phyloP scores from a whole-genome alignment of 1,140 invertebrate genomes.

The Leucophenga varia region DNA sequence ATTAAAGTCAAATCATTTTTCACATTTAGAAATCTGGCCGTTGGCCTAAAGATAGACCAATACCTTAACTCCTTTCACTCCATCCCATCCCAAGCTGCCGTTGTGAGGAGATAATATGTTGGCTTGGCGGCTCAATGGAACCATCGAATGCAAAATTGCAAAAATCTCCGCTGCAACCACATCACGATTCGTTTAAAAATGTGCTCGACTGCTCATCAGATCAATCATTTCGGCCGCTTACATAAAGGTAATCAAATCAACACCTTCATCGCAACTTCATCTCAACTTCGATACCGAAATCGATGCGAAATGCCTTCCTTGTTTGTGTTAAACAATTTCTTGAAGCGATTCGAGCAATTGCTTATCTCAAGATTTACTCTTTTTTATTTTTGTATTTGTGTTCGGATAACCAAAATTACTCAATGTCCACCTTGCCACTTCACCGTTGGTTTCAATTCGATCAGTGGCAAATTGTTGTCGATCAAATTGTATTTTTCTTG shows the following conservation, averaged over 20 bases:
- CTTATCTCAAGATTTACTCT: too few relatives aligned
- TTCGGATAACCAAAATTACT: too few relatives aligned
- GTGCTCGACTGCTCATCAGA: not conserved
- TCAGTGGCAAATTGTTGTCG: slow-evolving; percentile 49
- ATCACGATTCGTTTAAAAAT: slow-evolving; percentile 36
- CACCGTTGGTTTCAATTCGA: slow-evolving; percentile 9
- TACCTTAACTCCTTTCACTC: not conserved
- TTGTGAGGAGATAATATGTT: not conserved
- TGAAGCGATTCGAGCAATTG: slow-evolving; percentile 31
- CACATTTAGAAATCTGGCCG: slow-evolving; percentile 48
- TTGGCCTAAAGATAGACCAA: slow-evolving; percentile 11
- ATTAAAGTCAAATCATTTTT: slow-evolving; percentile 57
- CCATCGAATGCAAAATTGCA: slow-evolving; percentile 35
- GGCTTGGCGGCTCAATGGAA: slow-evolving; percentile 43
- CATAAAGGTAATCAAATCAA: slow-evolving; percentile 57
- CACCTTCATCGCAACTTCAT: slow-evolving; percentile 33
- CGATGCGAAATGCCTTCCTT: slow-evolving; percentile 48
- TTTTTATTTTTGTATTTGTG: too few relatives aligned
- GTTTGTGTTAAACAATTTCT: too few relatives aligned
- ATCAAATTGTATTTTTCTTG: slow-evolving; percentile 46
- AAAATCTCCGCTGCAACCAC: slow-evolving; percentile 5
- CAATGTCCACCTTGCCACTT: slow-evolving; percentile 10
- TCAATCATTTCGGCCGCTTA: slow-evolving; percentile 28
- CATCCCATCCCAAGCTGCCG: slow-evolving; percentile 8
- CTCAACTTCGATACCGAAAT: too few relatives aligned